Evolutionary conservation across 2,797 vertebrate species (phyloP), one percentile per base, ranked within the genome.

Genomic region (Clarias laeviceps): DNA sequence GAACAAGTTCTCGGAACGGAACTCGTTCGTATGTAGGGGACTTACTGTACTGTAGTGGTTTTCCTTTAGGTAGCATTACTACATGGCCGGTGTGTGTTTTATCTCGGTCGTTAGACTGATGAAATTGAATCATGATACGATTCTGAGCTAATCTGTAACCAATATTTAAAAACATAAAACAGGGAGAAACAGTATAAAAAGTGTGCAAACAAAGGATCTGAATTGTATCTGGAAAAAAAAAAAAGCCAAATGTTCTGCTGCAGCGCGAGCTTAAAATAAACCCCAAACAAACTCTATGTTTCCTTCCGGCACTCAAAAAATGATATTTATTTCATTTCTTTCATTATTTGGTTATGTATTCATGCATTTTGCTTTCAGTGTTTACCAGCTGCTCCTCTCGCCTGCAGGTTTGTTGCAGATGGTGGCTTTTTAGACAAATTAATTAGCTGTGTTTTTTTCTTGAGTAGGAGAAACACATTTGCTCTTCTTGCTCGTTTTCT

Each of bases 341-440:
- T 34, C 32, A 61, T 78, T 62, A 37, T n/a, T 34, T 37, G n/a
- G 20, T 61, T 78, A 15, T 24, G 20, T 22, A 61, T 34, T 37
- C 32, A 5, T 61, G 11, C 24, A 24, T 78, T 61, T 61, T 34
- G 2, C 12, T 15, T 40, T 61, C 32, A 2, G 70, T 22, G 27
- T 76, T 76, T 20, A 32, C 32, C 57, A 78, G 83, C 32, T 11
- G 78, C 80, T 83, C 78, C 29, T 69, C 69, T 90, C 86, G 85
- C 88, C 84, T 87, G 80, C 27, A 69, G 88, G 76, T 85, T 66
- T 78, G 22, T 73, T 77, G 73, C 89, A 90, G 86, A 90, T 90
- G 88, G 79, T 73, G 34, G 69, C 37, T 82, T 88, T 80, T 78
- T 83, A 85, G 64, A 74, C 76, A 32, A 85, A 80, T 89, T 89